A percentile compares a stretch with the other conserved stretches of the same genome.
Conservation (phyloP, 2,113 vertebrate genomes). For the Larimichthys polyactis region DNA sequence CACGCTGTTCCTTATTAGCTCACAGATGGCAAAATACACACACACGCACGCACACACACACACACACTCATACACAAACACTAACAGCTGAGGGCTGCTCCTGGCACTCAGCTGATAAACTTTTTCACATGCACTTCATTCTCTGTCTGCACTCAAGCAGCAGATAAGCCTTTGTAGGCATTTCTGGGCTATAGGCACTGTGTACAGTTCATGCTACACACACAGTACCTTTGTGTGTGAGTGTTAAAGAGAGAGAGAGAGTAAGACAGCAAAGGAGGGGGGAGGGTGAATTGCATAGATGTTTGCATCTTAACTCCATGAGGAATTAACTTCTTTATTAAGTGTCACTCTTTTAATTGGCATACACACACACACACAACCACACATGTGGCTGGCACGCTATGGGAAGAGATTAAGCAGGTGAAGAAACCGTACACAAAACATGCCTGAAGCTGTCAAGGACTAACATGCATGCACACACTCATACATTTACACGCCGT, state of each 20-base stretch:
- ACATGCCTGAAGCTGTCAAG: constrained; percentile 29
- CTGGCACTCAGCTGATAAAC: constrained; percentile 76
- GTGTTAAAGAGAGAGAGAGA: background rate
- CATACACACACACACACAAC: background rate
- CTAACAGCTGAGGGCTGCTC: constrained; percentile 45
- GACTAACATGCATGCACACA: constrained; percentile 7
- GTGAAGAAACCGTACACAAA: constrained; percentile 14
- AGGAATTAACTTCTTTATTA: constrained; percentile 15
- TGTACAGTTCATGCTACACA: constrained; percentile 9
- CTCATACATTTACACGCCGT: constrained; percentile 8
- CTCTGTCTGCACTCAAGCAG: constrained; percentile 50
- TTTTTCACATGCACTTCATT: constrained; percentile 58
- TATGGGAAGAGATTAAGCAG: background rate
- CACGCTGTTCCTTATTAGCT: constrained; percentile 68
- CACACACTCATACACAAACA: constrained; percentile 15
- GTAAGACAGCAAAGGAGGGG: constrained; percentile 5
- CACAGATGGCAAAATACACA: constrained; percentile 66
- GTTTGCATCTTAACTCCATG: constrained; percentile 54
- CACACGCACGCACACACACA: constrained; percentile 19
- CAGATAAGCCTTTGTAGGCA: constrained; percentile 46
- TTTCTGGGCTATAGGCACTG: background rate
- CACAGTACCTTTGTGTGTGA: constrained; percentile 20
- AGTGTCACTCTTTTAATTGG: constrained; percentile 19
- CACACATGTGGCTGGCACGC: background rate
- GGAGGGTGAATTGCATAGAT: constrained; percentile 10